Evolutionary conservation across 2,888 invertebrate genomes (phyloP), one percentile per base, ranked within the genome.

Genomic region (Epinotia ramella): DNA sequence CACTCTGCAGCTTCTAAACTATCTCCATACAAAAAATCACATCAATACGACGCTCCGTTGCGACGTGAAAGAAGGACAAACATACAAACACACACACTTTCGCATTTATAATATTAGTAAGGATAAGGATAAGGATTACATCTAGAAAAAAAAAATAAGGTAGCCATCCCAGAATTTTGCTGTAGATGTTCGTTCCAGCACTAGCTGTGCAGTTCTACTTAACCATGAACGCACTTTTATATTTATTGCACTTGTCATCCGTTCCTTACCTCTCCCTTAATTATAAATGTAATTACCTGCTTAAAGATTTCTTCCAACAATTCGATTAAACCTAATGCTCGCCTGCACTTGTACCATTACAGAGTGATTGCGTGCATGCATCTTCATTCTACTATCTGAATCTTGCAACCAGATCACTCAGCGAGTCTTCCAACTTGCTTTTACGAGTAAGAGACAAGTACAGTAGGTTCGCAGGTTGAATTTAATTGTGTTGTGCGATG

Each of bases 331-430:
- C 46, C 63, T 62, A 66, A 64, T 53, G 60, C 64, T 62, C 16
- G 59, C 59, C 66, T 60, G 60, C 49, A 49, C 66, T 67, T 71
- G 67, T 76, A 63, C 56, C 72, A 72, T 76, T 76, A 76, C 72
- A 67, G 57, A 67, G 44, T 60, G 69, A 70, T 72, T 72, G 76
- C 76, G 66, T 63, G 70, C 49, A 74, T 73, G 73, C 57, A 57
- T 76, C 76, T 76, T 76, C 71, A 76, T 76, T 72, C 49, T 67
- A 64, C 59, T 65, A 72, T 67, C 76, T 76, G 67, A 71, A 76
- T 72, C 76, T 60, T 67, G 75, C 59, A 59, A 66, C 72, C n/a
- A 57, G 72, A 76, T 72, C 76, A 76, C 76, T 76, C 76, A 76
- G 72, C 67, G 1, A 72, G 62, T 44, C 57, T 65, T 28, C 16